phyloP scores from a whole-genome alignment of 2,797 vertebrate genomes.

The Prionace glauca region DNA sequence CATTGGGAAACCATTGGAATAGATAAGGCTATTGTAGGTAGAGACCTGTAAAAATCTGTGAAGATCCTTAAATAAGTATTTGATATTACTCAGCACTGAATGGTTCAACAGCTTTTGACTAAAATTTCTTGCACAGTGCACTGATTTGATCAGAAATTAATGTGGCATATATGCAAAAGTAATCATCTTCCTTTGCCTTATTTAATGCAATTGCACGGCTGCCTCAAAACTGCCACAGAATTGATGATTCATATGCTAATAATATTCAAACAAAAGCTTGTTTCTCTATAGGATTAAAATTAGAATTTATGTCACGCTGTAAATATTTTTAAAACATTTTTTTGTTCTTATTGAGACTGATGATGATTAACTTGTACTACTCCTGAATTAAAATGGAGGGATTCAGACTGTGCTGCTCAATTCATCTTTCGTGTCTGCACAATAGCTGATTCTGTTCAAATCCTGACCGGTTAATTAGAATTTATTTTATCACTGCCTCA shows the following conservation, averaged over 20 bases:
- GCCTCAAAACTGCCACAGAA: neutral
- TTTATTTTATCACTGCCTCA: neutral
- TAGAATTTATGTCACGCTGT: constrained; percentile 20
- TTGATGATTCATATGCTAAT: constrained; percentile 20
- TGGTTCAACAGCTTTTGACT: neutral
- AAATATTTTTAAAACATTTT: constrained; percentile 1
- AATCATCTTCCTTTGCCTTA: constrained; percentile 24
- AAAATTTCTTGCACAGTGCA: neutral
- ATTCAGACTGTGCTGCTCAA: neutral
- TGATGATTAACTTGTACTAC: constrained; percentile 13
- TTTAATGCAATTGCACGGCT: neutral
- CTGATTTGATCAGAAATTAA: neutral
- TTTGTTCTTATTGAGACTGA: constrained; percentile 35
- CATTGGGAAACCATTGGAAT: neutral
- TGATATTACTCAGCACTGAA: neutral
- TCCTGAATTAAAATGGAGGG: constrained; percentile 20
- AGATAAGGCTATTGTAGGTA: neutral
- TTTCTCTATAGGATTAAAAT: constrained; percentile 7
- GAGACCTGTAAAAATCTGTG: neutral
- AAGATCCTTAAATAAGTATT: no score
- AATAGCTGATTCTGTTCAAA: neutral
- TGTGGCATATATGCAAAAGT: neutral
- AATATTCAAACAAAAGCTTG: constrained; percentile 23
- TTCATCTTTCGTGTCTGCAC: constrained; percentile 12
- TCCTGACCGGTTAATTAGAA: neutral